phyloP scores from a whole-genome alignment of 2,113 vertebrate genomes.

The Mus musculus region GRCm39 chr8:118727001-118727500 shows the following conservation, averaged over 20 bases:
- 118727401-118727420: neutral
- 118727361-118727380: neutral
- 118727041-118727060: neutral
- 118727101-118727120: no score
- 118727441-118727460: neutral
- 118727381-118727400: no score
- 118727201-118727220: neutral
- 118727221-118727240: neutral
- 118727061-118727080: neutral
- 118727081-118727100: no score
- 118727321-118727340: neutral
- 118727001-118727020: no score
- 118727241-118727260: neutral
- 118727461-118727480: neutral
- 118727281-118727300: neutral
- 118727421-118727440: neutral
- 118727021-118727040: no score
- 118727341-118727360: neutral
- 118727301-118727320: neutral
- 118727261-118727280: neutral
- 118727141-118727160: neutral
- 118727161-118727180: neutral
- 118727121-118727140: neutral
- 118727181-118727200: neutral
- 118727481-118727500: neutral